Evolutionary conservation across 2,113 vertebrate genomes (phyloP), one percentile per base, ranked within the genome.

Genomic region (Mionectes macconnelli): DNA sequence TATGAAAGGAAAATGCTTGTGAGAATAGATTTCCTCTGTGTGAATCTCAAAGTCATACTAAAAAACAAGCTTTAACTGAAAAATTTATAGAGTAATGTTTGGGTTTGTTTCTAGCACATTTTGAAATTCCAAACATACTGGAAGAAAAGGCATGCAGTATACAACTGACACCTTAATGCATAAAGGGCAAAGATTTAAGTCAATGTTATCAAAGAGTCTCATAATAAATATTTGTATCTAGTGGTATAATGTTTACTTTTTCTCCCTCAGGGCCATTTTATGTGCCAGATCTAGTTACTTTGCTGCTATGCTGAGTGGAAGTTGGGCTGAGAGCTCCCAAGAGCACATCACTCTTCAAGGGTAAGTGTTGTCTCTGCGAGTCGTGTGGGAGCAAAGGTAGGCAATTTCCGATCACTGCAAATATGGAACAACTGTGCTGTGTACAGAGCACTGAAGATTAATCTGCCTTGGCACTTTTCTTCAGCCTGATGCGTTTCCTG

Each of bases 201-300:
- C 90, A 68, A 63, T 77, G 45, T 94, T 92, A 74, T 88, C 86
- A 93, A 84, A 94, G 64, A 92, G 6, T 18, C 56, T 94, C 80
- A 81, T 95, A 37, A 95, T 89, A 95, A 96, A 81, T 94, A 68
- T 89, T 96, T 97, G 93, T 96, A 79, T 57, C 82, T 88, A 86
- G 50, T 87, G 84, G 56, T 64, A 93, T 94, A 92, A 86, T 94
- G 69, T 96, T 96, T 97, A 87, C 64, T 94, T 93, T 94, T 84
- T 39, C 31, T 57, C 92, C 90, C 96, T 95, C 92, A 99, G 99
- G 98, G 99, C 99, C 68, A 98, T 99, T 97, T 98, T 99, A 96
- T 99, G 99, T 94, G 99, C 99, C 50, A 99, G 99, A 85, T 99
- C 99, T 35, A 97, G 98, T 98, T 99, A 99, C 92, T 99, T 99